A percentile compares a stretch with the other conserved stretches of the same genome.
Evolutionary conservation across 2,888 invertebrate genomes (phyloP).

Genomic region (Pyrrhia umbra): DNA sequence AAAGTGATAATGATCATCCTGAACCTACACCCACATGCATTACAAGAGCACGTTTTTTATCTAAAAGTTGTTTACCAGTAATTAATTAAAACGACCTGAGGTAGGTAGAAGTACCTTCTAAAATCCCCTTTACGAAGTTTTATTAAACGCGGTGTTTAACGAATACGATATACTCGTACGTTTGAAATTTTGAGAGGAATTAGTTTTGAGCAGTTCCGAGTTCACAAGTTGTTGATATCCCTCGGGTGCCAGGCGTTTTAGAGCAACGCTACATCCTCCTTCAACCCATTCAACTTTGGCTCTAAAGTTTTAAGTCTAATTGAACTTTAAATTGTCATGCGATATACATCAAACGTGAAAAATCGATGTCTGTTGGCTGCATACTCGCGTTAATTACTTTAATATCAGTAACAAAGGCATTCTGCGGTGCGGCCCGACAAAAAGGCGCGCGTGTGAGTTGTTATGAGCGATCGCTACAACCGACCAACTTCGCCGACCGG

Average conservation of each 20-base stretch:
- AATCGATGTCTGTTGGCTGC: slow-evolving; percentile 47
- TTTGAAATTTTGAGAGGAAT: slow-evolving; percentile 74
- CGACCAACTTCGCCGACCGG: slow-evolving; percentile 82
- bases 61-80: not conserved
- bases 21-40: not conserved
- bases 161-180: slow-evolving; percentile 43
- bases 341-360: slow-evolving; percentile 52
- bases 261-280: slow-evolving; percentile 69
- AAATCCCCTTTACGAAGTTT: slow-evolving; percentile 38
- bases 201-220: slow-evolving; percentile 76
- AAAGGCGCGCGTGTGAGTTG: slow-evolving; percentile 68
- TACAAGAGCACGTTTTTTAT: not conserved
- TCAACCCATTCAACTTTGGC: slow-evolving; percentile 66
- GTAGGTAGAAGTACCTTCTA: not conserved
- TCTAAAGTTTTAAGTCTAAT: slow-evolving; percentile 68
- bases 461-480: slow-evolving; percentile 74
- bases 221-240: slow-evolving; percentile 72
- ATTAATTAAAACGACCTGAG: slow-evolving; percentile 1
- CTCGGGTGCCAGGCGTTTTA: slow-evolving; percentile 71
- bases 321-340: slow-evolving; percentile 69
- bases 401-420: slow-evolving; percentile 65
- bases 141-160: slow-evolving; percentile 50
- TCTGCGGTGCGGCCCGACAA: slow-evolving; percentile 67
- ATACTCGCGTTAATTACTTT: slow-evolving; percentile 58
- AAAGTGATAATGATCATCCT: not conserved